phyloP scores from a whole-genome alignment of 2,797 vertebrate species.

The Florisuga fusca region DNA sequence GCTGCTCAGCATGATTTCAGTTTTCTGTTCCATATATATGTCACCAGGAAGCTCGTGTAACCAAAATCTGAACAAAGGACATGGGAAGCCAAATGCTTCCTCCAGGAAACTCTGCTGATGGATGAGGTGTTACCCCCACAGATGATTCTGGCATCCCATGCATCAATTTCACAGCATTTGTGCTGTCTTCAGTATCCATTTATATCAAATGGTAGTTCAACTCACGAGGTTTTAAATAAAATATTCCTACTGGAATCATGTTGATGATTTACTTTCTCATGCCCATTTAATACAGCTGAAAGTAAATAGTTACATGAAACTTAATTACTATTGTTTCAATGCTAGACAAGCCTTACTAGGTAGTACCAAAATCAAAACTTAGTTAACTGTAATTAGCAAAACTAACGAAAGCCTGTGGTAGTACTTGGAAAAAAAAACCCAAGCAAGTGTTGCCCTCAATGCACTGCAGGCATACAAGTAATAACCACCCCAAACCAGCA shows the following conservation, averaged over 20 bases:
- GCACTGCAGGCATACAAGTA: background rate
- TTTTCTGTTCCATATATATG: background rate
- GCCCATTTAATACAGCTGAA: background rate
- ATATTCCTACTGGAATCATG: background rate
- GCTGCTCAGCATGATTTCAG: background rate
- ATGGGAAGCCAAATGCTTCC: background rate
- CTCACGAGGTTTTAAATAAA: background rate
- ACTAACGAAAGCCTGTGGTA: background rate
- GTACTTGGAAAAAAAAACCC: background rate
- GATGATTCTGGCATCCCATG: background rate
- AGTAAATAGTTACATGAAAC: background rate
- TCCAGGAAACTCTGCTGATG: slow-evolving; percentile 6
- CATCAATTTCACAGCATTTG: background rate
- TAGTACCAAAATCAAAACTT: background rate
- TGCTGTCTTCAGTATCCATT: background rate
- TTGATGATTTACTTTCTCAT: background rate
- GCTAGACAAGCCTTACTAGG: background rate
- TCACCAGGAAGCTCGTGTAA: background rate
- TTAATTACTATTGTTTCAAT: background rate
- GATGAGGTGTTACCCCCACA: background rate
- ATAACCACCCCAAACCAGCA: background rate
- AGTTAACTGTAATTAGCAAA: background rate
- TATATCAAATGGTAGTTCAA: background rate
- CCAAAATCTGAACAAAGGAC: slow-evolving; percentile 1
- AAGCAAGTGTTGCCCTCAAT: background rate